phyloP scores from a whole-genome alignment of 2,888 invertebrate species.

The Gastrophysa polygoni region DNA sequence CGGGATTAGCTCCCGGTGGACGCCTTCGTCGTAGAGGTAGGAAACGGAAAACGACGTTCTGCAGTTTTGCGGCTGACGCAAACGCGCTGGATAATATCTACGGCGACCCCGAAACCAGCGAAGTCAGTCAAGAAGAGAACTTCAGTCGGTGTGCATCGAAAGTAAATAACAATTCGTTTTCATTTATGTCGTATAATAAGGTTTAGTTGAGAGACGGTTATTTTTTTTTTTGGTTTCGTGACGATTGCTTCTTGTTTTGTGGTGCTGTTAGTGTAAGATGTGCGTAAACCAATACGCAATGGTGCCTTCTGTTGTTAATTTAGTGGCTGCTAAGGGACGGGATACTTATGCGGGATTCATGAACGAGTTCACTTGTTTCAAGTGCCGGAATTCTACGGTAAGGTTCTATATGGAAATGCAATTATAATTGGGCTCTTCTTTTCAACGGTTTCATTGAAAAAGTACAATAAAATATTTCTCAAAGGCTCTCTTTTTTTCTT shows the following conservation, averaged over 20 bases:
- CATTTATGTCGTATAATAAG: too few relatives aligned
- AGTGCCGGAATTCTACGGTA: conserved; percentile 55
- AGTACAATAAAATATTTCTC: too few relatives aligned
- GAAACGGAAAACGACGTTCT: conserved; percentile 40
- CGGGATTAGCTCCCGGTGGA: too few relatives aligned
- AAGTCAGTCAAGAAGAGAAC: conserved; percentile 36
- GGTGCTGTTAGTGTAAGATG: conserved; percentile 45
- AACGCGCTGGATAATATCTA: conserved; percentile 40
- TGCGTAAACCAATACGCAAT: conserved; percentile 56
- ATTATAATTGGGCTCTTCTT: too few relatives aligned
- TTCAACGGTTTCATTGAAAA: too few relatives aligned
- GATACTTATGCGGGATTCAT: conserved; percentile 57
- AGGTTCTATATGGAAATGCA: conserved; percentile 28
- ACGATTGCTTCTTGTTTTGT: conserved; percentile 10
- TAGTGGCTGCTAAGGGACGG: conserved; percentile 56
- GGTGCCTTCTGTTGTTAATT: conserved; percentile 57
- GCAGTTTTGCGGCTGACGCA: conserved; percentile 35
- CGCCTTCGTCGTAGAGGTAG: conserved; percentile 15
- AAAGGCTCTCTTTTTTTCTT: too few relatives aligned
- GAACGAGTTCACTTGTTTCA: conserved; percentile 54
- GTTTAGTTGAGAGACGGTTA: neutral
- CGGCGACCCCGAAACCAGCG: conserved; percentile 35
- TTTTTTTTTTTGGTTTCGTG: conserved; percentile 10
- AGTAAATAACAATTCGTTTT: too few relatives aligned
- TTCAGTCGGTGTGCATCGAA: neutral